Percentiles rank a stretch among this genome's conserved stretches.
Evolutionary conservation across 2,888 invertebrate genomes (phyloP).

Genomic region (Rhagium mordax): DNA sequence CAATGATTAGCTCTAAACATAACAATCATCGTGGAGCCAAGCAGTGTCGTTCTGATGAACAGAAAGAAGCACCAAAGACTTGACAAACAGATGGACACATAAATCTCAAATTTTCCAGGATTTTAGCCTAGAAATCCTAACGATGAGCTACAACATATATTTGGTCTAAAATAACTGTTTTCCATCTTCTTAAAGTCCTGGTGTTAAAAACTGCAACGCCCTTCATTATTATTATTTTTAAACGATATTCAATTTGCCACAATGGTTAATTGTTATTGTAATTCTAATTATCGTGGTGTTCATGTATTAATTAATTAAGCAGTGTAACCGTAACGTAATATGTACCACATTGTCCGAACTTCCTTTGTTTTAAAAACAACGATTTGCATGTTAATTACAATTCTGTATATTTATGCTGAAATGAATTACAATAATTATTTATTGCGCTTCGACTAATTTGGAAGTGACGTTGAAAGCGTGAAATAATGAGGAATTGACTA

Average conservation of each 20-base stretch:
- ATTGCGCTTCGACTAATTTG: not conserved
- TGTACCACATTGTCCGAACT: not conserved
- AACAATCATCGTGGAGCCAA: no score
- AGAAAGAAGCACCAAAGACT: no score
- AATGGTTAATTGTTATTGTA: constrained; percentile 13
- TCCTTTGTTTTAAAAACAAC: not conserved
- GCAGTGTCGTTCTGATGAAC: no score
- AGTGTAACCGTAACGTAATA: not conserved
- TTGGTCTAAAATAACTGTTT: no score
- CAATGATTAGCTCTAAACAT: no score
- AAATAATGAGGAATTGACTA: not conserved
- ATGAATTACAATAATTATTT: not conserved
- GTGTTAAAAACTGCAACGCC: no score
- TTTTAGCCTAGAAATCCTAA: no score
- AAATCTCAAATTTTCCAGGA: no score
- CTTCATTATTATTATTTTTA: no score
- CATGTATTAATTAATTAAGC: constrained; percentile 1
- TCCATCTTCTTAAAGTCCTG: no score
- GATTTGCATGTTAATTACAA: not conserved
- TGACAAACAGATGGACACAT: no score
- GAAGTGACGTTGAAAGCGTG: not conserved
- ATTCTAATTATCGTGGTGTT: not conserved
- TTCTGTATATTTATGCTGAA: not conserved
- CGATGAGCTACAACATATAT: no score
- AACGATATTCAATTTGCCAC: not conserved